phyloP scores from a whole-genome alignment of 2,888 invertebrate genomes.

The Drosophila borborema region DNA sequence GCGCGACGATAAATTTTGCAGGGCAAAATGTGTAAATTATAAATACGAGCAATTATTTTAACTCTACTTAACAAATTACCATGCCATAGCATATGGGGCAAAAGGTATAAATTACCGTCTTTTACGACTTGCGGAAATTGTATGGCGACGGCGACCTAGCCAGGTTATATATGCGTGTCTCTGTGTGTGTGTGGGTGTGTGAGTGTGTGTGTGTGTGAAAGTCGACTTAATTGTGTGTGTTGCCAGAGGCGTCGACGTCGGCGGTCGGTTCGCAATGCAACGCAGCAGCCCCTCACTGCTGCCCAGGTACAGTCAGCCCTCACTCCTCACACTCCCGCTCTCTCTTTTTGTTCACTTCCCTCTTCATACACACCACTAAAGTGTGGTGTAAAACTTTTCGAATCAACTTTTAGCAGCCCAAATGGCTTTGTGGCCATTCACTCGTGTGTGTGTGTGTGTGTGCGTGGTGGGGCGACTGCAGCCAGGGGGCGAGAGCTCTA shows the following conservation, averaged over 20 bases:
- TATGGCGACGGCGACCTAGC: slow-evolving; percentile 68
- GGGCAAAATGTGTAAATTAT: slow-evolving; percentile 85
- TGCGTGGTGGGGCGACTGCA: background rate
- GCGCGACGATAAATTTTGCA: slow-evolving; percentile 84
- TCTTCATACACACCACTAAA: background rate
- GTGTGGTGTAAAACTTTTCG: slow-evolving; percentile 75
- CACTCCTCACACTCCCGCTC: background rate
- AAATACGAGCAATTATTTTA: slow-evolving; percentile 86
- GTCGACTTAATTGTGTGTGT: slow-evolving; percentile 70
- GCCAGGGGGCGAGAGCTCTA: slow-evolving; percentile 2
- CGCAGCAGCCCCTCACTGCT: slow-evolving; percentile 14
- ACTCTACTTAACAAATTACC: slow-evolving; percentile 86
- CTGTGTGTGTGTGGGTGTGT: slow-evolving; percentile 28
- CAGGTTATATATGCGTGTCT: slow-evolving; percentile 37
- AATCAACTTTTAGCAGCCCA: slow-evolving; percentile 79
- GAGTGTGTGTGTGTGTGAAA: slow-evolving; percentile 35
- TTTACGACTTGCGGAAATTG: slow-evolving; percentile 81
- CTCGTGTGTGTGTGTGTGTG: slow-evolving; percentile 26
- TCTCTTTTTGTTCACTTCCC: too few species aligned
- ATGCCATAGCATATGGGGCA: slow-evolving; percentile 85
- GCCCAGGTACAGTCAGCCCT: slow-evolving; percentile 27
- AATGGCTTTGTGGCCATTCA: slow-evolving; percentile 75
- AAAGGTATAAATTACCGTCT: slow-evolving; percentile 82
- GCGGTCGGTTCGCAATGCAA: slow-evolving; percentile 43
- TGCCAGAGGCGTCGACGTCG: slow-evolving; percentile 58